Percentiles rank a stretch among this genome's conserved stretches.
Evolutionary conservation across 2,888 invertebrate genomes (phyloP).

Genomic region (Parochlus steinenii): DNA sequence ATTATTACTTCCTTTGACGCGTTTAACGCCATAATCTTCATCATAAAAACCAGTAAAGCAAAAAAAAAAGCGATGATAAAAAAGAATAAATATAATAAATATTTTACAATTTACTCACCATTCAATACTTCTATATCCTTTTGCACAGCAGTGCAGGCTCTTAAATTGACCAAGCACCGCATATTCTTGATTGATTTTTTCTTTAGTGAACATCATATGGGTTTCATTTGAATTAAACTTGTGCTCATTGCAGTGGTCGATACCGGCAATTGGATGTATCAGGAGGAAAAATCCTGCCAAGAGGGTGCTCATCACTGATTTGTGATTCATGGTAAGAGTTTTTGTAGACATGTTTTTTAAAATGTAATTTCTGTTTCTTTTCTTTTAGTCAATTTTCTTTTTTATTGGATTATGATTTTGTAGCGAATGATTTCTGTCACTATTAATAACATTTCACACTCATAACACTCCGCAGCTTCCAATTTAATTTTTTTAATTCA

Average conservation of each 20-base stretch:
- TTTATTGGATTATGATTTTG: too few species aligned
- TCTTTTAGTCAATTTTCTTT: too few species aligned
- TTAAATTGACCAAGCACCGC: constrained; percentile 53
- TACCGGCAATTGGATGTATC: constrained; percentile 3
- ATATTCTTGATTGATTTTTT: constrained; percentile 48
- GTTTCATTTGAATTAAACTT: constrained; percentile 30
- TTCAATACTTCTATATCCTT: constrained; percentile 61
- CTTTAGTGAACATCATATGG: constrained; percentile 58
- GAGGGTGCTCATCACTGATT: constrained; percentile 1
- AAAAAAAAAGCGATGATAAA: neutral
- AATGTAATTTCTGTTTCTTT: too few species aligned
- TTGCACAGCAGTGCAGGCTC: constrained; percentile 60
- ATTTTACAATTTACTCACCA: constrained; percentile 40
- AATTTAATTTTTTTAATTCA: too few species aligned
- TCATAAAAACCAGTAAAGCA: neutral
- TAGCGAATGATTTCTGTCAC: too few species aligned
- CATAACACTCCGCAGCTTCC: too few species aligned
- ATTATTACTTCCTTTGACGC: too few species aligned
- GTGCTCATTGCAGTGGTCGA: constrained; percentile 15
- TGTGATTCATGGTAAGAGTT: neutral
- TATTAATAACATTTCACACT: too few species aligned
- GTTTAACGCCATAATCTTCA: too few species aligned
- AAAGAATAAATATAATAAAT: constrained; percentile 1
- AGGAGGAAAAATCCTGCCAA: neutral
- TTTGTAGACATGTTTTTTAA: constrained; percentile 1